Base-by-base conservation (phyloP, 1,140 invertebrate species). In the Hyles vespertilio region DNA sequence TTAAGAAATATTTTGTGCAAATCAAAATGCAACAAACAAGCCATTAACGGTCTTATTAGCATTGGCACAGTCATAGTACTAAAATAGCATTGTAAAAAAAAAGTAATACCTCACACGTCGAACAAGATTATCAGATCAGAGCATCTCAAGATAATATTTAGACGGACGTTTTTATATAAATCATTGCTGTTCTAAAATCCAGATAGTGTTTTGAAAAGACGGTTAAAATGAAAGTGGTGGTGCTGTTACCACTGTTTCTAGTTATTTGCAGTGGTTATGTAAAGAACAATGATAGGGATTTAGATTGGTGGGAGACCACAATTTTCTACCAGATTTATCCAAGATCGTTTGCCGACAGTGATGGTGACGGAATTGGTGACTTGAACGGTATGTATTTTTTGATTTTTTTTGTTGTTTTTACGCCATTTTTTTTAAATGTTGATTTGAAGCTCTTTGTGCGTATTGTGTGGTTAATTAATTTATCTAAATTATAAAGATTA, bases 321-420 rank as follows among this genome's bases (percentile, higher is more conserved):
- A 87, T 93, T 6, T 92, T 96, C 61, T 96, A 96, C 79, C 94
- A 96, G 81, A 92, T 96, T 48, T 95, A 95, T 72, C 93, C 94
- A 0, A 86, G 93, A 46, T 95, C 94, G 40, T 95, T 96, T 75
- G 91, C 90, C 70, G 95, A 96, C 76, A 91, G 91, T 34, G 83
- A 95, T 76, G 91, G 91, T 4, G 93, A 95, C 85, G 95, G 95
- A 3, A 86, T 94, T 44, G 95, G 95, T 1, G 95, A 96, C 83
- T 69, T 96, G 5, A 87, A 91, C 84, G 94, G 94, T 94, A 70
- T 52, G 63, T 63, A 36, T 40, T 48, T 5, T 4, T 46, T 50
- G 32, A 33, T 32, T 51, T 33, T 51, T 51, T 9, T 51, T 8
- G 32, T 33, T 33, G 46, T 22, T 33, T n/a, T 4, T 51, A 33